These are phyloP conservation scores for Littorina saxatilis DNA, from an alignment of 1,140 invertebrate genomes.

Conservation along the genomic window DNA sequence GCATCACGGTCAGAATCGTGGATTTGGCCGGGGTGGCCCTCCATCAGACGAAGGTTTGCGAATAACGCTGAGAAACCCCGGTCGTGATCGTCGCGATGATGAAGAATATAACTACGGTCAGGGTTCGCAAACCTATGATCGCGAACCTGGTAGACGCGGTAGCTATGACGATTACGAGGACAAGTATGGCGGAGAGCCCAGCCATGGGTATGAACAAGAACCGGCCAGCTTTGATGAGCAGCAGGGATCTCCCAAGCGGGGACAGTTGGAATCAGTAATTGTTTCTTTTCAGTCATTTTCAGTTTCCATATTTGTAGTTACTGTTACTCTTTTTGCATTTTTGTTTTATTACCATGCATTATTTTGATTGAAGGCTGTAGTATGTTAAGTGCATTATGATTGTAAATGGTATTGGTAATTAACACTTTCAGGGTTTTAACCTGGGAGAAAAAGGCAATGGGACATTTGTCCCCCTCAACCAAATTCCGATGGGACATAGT, in stretches of 20 bases:
- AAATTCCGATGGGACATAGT: too few relatives aligned
- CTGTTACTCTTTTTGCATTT: too few relatives aligned
- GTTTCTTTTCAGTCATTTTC: too few relatives aligned
- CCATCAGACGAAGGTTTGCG: constrained; percentile 31
- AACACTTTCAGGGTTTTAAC: too few relatives aligned
- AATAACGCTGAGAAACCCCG: constrained; percentile 27
- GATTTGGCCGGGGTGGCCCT: constrained; percentile 1
- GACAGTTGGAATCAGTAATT: constrained; percentile 30
- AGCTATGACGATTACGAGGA: constrained; percentile 10
- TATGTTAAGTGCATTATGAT: too few relatives aligned
- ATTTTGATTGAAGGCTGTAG: too few relatives aligned
- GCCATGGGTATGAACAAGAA: constrained; percentile 8
- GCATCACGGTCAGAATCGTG: background rate
- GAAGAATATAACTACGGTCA: constrained; percentile 4
- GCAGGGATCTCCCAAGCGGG: background rate
- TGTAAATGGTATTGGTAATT: too few relatives aligned
- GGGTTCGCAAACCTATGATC: background rate
- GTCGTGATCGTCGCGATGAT: constrained; percentile 3
- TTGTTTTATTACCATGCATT: too few relatives aligned
- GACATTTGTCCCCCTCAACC: too few relatives aligned
- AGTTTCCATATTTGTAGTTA: too few relatives aligned
- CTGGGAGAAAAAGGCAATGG: too few relatives aligned
- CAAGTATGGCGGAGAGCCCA: background rate
- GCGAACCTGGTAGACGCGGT: constrained; percentile 7
- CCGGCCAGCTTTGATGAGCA: constrained; percentile 6